These are phyloP conservation scores for Rhabdornis inornatus DNA, from an alignment of 2,113 vertebrate species.

Conservation along the genomic window DNA sequence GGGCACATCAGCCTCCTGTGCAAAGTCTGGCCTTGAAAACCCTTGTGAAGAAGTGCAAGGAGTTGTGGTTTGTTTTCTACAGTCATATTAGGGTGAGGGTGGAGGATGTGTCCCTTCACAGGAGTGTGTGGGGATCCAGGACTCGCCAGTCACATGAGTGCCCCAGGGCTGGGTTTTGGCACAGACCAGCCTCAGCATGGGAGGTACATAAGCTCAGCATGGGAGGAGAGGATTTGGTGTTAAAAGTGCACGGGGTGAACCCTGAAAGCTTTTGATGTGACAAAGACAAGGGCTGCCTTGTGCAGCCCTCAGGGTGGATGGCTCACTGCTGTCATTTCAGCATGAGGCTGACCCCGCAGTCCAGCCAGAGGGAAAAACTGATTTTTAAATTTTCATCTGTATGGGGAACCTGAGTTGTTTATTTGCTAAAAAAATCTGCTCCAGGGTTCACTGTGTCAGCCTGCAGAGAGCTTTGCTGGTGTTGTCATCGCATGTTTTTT, in stretches of 20 bases:
- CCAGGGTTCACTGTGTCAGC: neutral
- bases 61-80: neutral
- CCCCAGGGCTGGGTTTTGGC: neutral
- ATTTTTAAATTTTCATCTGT: neutral
- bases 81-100: neutral
- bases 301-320: neutral
- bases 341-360: neutral
- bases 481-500: neutral
- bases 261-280: neutral
- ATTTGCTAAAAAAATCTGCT: neutral
- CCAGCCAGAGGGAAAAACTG: neutral
- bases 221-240: neutral
- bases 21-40: rapidly evolving
- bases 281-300: neutral
- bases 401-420: neutral
- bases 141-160: rapidly evolving
- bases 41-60: neutral
- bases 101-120: neutral
- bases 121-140: neutral
- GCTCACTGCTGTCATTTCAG: neutral
- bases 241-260: neutral
- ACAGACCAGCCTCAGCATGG: neutral
- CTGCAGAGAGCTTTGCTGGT: neutral
- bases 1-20: rapidly evolving
- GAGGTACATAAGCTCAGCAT: rapidly evolving